Evolutionary conservation across 2,888 invertebrate species (phyloP), one percentile per base, ranked within the genome.

Genomic region (Nymphalis c-album): DNA sequence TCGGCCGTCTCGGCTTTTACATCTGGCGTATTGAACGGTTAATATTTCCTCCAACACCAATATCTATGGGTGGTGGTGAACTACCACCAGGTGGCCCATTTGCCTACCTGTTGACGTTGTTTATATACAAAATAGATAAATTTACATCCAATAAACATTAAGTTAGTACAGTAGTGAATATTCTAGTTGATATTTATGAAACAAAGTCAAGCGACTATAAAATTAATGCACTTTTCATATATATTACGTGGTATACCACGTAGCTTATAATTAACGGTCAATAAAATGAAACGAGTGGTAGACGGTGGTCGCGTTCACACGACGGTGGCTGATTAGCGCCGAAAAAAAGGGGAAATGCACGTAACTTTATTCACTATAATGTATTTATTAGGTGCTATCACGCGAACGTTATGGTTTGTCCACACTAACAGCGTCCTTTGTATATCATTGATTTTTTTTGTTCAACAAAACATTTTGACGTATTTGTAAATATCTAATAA

Each of bases 311-410:
- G 8, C 31, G 53, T 40, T 60, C 53, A 51, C 18, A 65, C 65
- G 35, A 50, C 47, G 60, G 65, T 65, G 35, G 65, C 47, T 81
- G 79, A 85, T 85, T 83, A 81, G 77, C 77, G 71, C 72, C 74
- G 68, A 76, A 79, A 80, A 70, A 82, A 81, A 81, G 76, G 64
- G 74, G 73, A 75, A 78, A 80, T 80, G 78, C 78, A 79, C 78
- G 78, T 78, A 78, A 74, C 75, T 74, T 80, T 80, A 79, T 75
- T 81, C 78, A 78, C 78, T 78, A 81, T 80, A 82, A 83, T 78
- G 78, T 83, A 83, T 85, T 85, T 85, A 87, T 86, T 85, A 83
- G 81, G 78, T 76, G 79, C 72, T 77, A 71, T 71, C 87, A 87
- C 84, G 86, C 86, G 74, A 84, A 63, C 55, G 67, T 60, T 64